Evolutionary conservation across 1,140 invertebrate genomes (phyloP).

Genomic region (Planococcus citri): DNA sequence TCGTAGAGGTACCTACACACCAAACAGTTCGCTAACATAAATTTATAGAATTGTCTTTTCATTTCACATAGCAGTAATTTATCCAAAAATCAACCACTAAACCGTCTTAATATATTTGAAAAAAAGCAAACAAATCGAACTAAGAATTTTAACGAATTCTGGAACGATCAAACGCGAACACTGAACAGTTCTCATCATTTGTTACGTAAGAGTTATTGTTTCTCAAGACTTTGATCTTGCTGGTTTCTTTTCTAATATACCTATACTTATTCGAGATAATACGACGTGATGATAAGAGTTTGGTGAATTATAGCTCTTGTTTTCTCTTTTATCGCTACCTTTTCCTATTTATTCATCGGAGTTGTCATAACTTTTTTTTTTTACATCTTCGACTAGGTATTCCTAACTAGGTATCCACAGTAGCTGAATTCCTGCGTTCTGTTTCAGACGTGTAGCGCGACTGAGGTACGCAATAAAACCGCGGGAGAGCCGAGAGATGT

Average conservation of each 20-base stretch:
- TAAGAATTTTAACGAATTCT: too few species aligned
- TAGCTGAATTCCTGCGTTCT: background rate
- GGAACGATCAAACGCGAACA: too few species aligned
- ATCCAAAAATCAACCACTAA: background rate
- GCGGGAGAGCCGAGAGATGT: background rate
- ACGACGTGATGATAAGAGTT: background rate
- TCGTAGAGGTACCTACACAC: background rate
- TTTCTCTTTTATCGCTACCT: background rate
- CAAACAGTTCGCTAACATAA: background rate
- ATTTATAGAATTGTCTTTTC: constrained; percentile 11
- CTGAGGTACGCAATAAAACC: too few species aligned
- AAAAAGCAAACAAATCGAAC: too few species aligned
- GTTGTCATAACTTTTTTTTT: background rate
- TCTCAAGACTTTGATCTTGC: background rate
- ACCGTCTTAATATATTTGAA: background rate
- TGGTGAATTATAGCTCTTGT: background rate
- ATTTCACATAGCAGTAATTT: background rate
- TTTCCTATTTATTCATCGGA: background rate
- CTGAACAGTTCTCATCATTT: background rate
- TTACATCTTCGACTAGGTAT: background rate
- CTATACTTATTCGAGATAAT: background rate
- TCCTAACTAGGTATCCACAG: background rate
- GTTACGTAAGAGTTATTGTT: background rate
- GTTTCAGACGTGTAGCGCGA: too few species aligned
- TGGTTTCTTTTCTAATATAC: too few species aligned